Conservation (phyloP, 2,113 vertebrate genomes). For the Menidia beryllina region DNA sequence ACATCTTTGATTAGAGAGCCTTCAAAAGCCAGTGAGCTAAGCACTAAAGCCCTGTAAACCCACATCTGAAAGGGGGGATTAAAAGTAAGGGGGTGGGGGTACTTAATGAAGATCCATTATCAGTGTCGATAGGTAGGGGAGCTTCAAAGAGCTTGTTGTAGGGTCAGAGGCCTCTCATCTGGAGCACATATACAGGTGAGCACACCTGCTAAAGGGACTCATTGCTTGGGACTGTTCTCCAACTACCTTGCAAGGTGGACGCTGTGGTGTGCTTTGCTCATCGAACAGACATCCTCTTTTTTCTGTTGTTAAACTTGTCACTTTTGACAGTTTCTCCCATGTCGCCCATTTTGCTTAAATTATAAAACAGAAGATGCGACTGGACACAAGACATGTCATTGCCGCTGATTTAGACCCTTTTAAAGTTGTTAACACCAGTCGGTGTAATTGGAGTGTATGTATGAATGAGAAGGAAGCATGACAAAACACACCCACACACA, state of each 20-base stretch:
- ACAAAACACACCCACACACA: constrained; percentile 13
- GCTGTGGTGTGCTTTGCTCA: not conserved
- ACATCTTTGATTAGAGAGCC: constrained; percentile 39
- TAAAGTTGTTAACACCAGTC: constrained; percentile 22
- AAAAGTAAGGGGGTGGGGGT: constrained; percentile 39
- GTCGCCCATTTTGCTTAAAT: not conserved
- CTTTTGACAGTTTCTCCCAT: not conserved
- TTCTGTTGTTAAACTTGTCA: not conserved
- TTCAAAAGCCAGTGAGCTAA: constrained; percentile 45
- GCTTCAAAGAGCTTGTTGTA: constrained; percentile 66
- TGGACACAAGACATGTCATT: constrained; percentile 15
- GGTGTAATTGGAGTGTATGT: not conserved
- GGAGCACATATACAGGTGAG: constrained; percentile 41
- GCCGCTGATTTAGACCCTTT: constrained; percentile 21
- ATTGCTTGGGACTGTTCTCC: not conserved
- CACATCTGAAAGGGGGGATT: constrained; percentile 32
- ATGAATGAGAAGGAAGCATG: not conserved
- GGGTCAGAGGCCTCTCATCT: constrained; percentile 42
- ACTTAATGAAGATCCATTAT: constrained; percentile 60
- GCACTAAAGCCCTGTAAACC: constrained; percentile 20
- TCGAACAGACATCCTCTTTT: not conserved
- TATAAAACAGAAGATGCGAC: constrained; percentile 26
- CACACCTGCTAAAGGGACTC: constrained; percentile 7
- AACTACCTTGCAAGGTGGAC: not conserved
- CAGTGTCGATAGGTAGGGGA: constrained; percentile 14